Percentiles rank a stretch among this genome's conserved stretches.
Conservation (phyloP, 2,888 invertebrate species). For the Xestia sexstrigata region DNA sequence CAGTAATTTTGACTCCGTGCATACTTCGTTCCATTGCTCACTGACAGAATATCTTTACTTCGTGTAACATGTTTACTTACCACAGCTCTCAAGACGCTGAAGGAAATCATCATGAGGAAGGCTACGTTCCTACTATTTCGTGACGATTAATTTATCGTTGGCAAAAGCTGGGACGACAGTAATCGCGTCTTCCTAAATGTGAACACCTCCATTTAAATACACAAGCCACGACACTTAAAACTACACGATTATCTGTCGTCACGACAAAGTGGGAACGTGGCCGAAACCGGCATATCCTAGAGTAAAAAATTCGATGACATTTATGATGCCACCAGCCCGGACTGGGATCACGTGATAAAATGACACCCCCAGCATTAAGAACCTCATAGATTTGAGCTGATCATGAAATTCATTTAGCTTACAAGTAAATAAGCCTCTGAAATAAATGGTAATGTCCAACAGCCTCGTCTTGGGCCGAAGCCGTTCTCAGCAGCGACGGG, state of each 20-base stretch:
- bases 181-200: too few species aligned
- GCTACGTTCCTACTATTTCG: too few species aligned
- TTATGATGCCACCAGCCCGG: background rate
- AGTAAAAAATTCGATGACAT: background rate
- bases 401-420: background rate
- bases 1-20: background rate
- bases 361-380: background rate
- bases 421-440: background rate
- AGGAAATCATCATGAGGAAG: background rate
- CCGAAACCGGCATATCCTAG: background rate
- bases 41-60: background rate
- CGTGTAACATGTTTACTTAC: background rate
- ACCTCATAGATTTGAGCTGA: background rate
- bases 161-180: too few species aligned
- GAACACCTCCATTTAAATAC: too few species aligned
- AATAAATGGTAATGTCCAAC: slow-evolving; percentile 57
- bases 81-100: background rate
- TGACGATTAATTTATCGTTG: too few species aligned
- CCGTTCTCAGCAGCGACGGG: slow-evolving; percentile 95
- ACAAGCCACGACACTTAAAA: too few species aligned
- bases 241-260: too few species aligned
- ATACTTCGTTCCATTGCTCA: background rate
- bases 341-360: background rate
- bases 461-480: slow-evolving; percentile 96
- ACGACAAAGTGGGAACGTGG: too few species aligned